These are phyloP conservation scores for Strigamia transsilvanica DNA, from an alignment of 2,888 invertebrate species.

Conservation along the genomic window DNA sequence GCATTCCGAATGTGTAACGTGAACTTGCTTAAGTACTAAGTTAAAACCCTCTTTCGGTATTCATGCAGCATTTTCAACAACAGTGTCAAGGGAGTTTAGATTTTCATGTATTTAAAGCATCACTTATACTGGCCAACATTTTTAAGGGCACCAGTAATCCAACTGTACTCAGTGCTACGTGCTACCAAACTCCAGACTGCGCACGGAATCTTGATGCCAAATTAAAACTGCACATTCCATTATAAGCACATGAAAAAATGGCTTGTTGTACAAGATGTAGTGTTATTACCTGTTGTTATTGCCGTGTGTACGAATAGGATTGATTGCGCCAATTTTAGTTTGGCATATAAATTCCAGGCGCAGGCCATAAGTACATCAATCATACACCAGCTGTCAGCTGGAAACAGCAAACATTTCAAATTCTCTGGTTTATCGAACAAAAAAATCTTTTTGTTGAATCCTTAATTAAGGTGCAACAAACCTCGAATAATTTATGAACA, in stretches of 20 bases:
- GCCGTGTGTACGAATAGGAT: too few species aligned
- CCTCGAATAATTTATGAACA: constrained; percentile 27
- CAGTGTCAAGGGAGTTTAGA: constrained; percentile 22
- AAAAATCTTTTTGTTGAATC: constrained; percentile 31
- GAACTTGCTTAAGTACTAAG: constrained; percentile 7
- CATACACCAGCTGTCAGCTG: constrained; percentile 26
- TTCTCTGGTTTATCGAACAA: constrained; percentile 41
- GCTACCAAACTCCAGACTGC: background rate
- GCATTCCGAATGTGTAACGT: constrained; percentile 40
- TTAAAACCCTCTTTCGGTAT: constrained; percentile 37
- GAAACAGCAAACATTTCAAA: constrained; percentile 17
- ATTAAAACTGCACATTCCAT: too few species aligned
- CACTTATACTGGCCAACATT: background rate
- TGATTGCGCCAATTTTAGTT: too few species aligned
- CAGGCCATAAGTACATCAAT: background rate
- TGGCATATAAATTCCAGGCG: too few species aligned
- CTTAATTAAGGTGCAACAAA: constrained; percentile 48
- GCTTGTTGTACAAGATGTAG: too few species aligned
- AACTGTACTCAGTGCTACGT: background rate
- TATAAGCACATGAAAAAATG: background rate
- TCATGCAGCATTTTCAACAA: background rate
- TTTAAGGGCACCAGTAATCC: background rate
- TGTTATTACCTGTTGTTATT: too few species aligned
- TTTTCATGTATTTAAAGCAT: constrained; percentile 30
- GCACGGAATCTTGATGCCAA: too few species aligned